These are phyloP conservation scores for Scomberomorus guttatus DNA, from an alignment of 2,797 vertebrate species.

Conservation along the genomic window DNA sequence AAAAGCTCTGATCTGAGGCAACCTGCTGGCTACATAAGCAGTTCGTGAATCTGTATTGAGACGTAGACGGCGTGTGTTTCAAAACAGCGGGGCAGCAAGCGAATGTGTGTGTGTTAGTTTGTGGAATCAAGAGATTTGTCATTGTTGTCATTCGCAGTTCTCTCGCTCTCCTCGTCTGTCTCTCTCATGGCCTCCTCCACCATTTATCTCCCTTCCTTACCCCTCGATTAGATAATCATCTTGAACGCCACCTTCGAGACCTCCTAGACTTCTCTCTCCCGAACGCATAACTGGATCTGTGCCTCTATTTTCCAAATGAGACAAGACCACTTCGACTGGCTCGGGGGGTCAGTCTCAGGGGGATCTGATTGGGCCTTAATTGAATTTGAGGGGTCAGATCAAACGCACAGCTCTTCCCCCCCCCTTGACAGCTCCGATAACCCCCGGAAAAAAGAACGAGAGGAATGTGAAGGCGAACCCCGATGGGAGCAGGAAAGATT, in stretches of 20 bases:
- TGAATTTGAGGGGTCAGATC: constrained; percentile 80
- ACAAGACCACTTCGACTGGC: constrained; percentile 60
- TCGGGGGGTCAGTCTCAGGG: constrained; percentile 60
- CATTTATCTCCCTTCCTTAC: constrained; percentile 44
- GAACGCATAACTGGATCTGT: constrained; percentile 63
- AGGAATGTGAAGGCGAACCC: constrained; percentile 32
- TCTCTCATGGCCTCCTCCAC: constrained; percentile 13
- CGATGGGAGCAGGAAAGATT: constrained; percentile 52
- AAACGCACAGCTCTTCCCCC: constrained; percentile 54
- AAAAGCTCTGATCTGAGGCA: constrained; percentile 50
- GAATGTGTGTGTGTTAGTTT: constrained; percentile 29
- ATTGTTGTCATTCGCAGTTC: constrained; percentile 30
- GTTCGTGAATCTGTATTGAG: constrained; percentile 39
- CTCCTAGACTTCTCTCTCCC: constrained; percentile 45
- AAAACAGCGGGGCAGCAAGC: constrained; percentile 24
- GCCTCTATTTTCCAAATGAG: constrained; percentile 75
- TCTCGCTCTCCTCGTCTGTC: constrained; percentile 7
- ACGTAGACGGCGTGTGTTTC: constrained; percentile 10
- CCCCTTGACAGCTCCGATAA: constrained; percentile 60
- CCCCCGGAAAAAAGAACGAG: constrained; percentile 48
- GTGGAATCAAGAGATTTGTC: constrained; percentile 50
- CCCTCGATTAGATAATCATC: constrained; percentile 68
- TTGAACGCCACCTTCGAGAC: constrained; percentile 55
- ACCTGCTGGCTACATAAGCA: constrained; percentile 44
- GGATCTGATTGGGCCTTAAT: constrained; percentile 75